A percentile compares a stretch with the other conserved stretches of the same genome.
These are phyloP conservation scores for Melanotaenia maccullochi DNA, from an alignment of 2,797 vertebrate species.

Conservation along the genomic window DNA sequence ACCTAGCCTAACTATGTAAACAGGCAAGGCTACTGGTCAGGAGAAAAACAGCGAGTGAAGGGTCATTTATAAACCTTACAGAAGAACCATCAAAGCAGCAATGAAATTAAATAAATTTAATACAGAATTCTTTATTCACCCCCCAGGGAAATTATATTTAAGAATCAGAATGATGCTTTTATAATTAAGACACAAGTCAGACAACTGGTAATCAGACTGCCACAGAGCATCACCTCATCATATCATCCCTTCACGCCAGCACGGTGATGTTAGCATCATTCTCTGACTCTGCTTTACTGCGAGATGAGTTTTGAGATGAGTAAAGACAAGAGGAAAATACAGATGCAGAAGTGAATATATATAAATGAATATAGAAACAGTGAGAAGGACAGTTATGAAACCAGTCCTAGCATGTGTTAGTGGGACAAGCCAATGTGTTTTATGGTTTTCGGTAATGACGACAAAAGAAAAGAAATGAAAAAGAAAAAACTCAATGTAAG, in stretches of 20 bases:
- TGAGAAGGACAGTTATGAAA: constrained; percentile 9
- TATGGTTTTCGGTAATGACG: constrained; percentile 1
- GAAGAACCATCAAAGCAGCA: not conserved
- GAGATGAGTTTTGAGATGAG: no score
- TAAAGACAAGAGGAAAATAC: no score
- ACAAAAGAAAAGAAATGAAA: not conserved
- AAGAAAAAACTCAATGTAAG: not conserved
- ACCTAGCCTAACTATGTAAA: not conserved
- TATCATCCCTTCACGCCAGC: no score
- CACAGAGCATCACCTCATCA: no score
- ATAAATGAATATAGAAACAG: not conserved
- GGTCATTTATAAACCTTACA: not conserved
- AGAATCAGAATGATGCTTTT: no score
- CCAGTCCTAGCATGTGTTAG: not conserved
- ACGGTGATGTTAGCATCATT: no score
- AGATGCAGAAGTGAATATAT: no score
- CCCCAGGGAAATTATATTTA: no score
- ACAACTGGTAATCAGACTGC: no score
- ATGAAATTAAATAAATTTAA: not conserved
- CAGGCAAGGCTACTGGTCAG: not conserved
- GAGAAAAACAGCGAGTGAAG: not conserved
- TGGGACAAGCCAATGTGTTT: not conserved
- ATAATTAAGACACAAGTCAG: no score
- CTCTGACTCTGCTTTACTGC: no score
- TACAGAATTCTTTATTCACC: no score